Evolutionary conservation across 1,140 invertebrate species (phyloP), one percentile per base, ranked within the genome.

Genomic region (Drosophila navojoa): DNA sequence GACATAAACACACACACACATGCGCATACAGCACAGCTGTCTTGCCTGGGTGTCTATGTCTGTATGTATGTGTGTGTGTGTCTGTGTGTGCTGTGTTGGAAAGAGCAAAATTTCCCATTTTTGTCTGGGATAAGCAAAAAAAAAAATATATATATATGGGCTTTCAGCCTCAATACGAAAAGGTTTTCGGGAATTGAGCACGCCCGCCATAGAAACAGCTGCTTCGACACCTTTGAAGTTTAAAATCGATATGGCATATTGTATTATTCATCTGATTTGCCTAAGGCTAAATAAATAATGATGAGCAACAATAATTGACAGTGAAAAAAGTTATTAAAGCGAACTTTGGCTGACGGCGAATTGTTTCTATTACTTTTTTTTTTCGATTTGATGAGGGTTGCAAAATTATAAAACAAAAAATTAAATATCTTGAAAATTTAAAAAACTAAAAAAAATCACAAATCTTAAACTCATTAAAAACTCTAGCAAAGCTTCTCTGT

Each of bases 11-110:
- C 19, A 22, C 19, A 64, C 47, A 63, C 47, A 45, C 19, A 63
- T 4, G 44, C 70, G 40, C 70, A 47, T 16, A 40, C 25, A 22
- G 10, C 40, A 47, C 55, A 45, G 52, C 52, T 53, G 52, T 32
- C 61, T 50, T 50, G 50, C 80, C 77, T 75, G 66, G 69, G 70
- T 85, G 77, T 85, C 58, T 80, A 53, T 77, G 73, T 81, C 60
- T 58, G 35, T 52, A 13, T 25, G 15, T 32, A 7, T 85, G 77
- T 85, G 63, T 80, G 58, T 80, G 73, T 78, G 67, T 58, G 35
- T 52, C 16, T 25, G 77, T 85, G 63, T 80, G 58, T 80, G 73
- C 3, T 79, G 67, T 58, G 35, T 52, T 25, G 25, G 47, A 45
- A 53, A 53, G 58, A 75, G 71, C 22, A 9, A 38, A 64, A 71